phyloP scores from a whole-genome alignment of 2,888 invertebrate species.

The Agrochola lychnidis region DNA sequence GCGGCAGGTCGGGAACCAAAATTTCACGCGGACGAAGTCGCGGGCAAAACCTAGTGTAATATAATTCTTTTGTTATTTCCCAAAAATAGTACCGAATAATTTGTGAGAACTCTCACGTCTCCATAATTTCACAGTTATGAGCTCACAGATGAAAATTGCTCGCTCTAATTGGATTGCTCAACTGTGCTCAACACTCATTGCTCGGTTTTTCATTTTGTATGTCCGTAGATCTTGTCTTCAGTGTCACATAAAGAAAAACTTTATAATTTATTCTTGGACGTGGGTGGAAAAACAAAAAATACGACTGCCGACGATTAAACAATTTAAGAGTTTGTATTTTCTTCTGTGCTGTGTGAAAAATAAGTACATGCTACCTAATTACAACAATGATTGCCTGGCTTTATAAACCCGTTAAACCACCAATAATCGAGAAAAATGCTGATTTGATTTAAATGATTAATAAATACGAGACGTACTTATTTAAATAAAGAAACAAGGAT shows the following conservation, averaged over 20 bases:
- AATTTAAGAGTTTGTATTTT: background rate
- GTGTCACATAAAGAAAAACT: background rate
- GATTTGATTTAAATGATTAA: too few relatives aligned
- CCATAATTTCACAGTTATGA: conserved; percentile 38
- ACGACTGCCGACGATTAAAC: background rate
- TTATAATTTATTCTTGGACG: background rate
- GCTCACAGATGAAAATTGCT: conserved; percentile 38
- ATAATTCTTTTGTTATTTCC: background rate
- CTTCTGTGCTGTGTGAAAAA: background rate
- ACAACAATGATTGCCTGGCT: too few relatives aligned
- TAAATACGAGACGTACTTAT: background rate
- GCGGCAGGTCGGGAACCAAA: too few relatives aligned
- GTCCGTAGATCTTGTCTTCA: background rate
- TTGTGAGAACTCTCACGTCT: conserved; percentile 13
- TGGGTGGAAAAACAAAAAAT: background rate
- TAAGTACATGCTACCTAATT: too few relatives aligned
- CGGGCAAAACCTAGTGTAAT: background rate
- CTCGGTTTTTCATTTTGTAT: conserved; percentile 19
- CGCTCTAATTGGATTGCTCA: conserved; percentile 43
- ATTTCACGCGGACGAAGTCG: too few relatives aligned
- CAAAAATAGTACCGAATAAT: conserved; percentile 1
- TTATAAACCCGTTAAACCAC: too few relatives aligned
- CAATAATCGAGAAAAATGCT: too few relatives aligned
- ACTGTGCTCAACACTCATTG: conserved; percentile 14
- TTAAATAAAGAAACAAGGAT: background rate